Base-by-base conservation (phyloP, 2,113 vertebrate genomes). In the Grus americana region DNA sequence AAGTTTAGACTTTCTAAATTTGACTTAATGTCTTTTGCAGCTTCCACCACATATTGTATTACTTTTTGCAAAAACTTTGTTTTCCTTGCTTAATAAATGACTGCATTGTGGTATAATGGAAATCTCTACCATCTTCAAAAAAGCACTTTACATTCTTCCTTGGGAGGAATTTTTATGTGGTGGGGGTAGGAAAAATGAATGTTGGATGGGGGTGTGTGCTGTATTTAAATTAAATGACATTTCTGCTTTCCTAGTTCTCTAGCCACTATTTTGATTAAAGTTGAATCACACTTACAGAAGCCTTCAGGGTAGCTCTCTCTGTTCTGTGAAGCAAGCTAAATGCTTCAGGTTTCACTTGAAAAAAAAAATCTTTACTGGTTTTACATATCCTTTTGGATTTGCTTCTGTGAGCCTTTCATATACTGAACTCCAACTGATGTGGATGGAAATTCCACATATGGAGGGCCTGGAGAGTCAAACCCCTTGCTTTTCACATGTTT, bases 1-100 rank as follows among this genome's bases (percentile, higher is more conserved):
- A 97, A 96, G 86, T 94, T 97, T 94, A 95, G 80, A 74, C 62
- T 95, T 96, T 96, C 97, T 97, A 97, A 97, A 93, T 93, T 96
- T 97, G 93, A 95, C 92, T 96, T 98, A 97, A 97, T 97, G 87
- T 83, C 58, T 97, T 98, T 97, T 96, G 96, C 90, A 94, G 87
- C 68, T 94, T 97, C 92, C 5, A 93, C 66, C 42, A 86, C 34
- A 66, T 91, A 92, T 49, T 90, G 32, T 90, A 92, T 80, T 94
- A 95, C 65, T 88, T 96, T 88, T 90, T 91, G 50, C 61, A 95
- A 91, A 94, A 98, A 65, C 16, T 73, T 92, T 92, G 80, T 90
- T 97, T 96, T 96, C 70, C 87, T 97, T 97, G 36, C 65, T 93
- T 95, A 97, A 94, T 92, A 97, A 95, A 71, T 96, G 24, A 92